Evolutionary conservation across 2,113 vertebrate species (phyloP), one percentile per base, ranked within the genome.

Genomic region (Lipophrys pholis): DNA sequence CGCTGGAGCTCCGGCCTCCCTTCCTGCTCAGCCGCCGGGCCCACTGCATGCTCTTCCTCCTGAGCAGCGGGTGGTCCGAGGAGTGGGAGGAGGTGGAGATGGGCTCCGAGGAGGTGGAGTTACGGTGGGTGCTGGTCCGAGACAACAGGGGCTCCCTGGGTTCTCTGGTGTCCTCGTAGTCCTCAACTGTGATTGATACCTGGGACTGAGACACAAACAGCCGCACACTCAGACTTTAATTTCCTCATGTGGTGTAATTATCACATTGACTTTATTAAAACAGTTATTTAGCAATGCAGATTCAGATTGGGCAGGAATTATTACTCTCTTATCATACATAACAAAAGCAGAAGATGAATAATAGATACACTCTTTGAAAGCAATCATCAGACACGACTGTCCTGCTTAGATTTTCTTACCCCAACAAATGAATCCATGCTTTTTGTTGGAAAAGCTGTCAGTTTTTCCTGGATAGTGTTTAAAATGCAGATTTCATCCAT

Each of bases 21-120:
- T 95, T 94, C 60, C 95, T 87, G 87, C 94, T 95, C 61, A 95
- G 90, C 14, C 94, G 87, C 30, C 94, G 89, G 0, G 94, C 95
- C 95, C 94, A 95, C 87, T 94, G 95, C 94, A 95, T 94, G 88
- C 95, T 95, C 87, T 95, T 95, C 78, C 94, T 91, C 61, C 94
- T 82, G 16, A 95, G 92, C 69, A 95, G 87, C 0, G 94, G 95
- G 82, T 95, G 94, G 58, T 95, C 95, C 0, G 92, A 90, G n/a
- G 89, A 87, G 78, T 94, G 92, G 40, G 93, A 92, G 8, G 93
- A 91, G 41, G 93, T 91, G 62, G 92, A 88, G 60, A 89, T 82
- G 30, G 93, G 94, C 81, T 95, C 94, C 0, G 93, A 94, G 41
- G 93, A 92, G 41, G 93, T 94, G 62, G 94, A 95, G 90, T 94